These are phyloP conservation scores for Pantherophis guttatus DNA, from an alignment of 2,113 vertebrate genomes.

Conservation along the genomic window DNA sequence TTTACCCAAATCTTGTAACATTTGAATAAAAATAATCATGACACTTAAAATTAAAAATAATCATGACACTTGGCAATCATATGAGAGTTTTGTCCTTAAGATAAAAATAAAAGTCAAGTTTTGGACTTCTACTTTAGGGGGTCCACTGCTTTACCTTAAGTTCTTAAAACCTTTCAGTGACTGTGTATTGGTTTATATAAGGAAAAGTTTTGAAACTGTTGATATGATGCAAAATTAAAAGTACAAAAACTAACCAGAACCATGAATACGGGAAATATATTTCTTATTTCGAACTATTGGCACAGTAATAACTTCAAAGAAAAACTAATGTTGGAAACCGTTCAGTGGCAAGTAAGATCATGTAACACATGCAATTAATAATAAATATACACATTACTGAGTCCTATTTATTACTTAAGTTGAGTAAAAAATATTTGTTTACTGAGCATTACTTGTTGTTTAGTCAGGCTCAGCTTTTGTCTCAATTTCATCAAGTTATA, in stretches of 20 bases:
- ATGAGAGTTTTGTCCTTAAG: background rate
- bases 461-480: background rate
- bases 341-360: too few relatives aligned
- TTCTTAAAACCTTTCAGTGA: background rate
- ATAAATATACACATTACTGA: background rate
- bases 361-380: background rate
- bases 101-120: background rate
- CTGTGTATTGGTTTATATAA: background rate
- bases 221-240: background rate
- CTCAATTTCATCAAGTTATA: background rate
- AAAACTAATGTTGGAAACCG: background rate
- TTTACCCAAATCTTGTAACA: background rate
- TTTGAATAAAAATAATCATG: too few relatives aligned
- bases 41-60: background rate
- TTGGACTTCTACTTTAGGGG: background rate
- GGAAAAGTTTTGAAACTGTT: background rate
- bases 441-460: background rate
- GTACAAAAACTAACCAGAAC: background rate
- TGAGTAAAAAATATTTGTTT: background rate
- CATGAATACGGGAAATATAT: background rate
- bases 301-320: background rate
- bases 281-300: background rate
- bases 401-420: background rate
- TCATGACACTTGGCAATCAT: background rate
- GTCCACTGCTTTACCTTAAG: background rate